phyloP scores from a whole-genome alignment of 2,797 vertebrate genomes.

The Pagetopsis macropterus region DNA sequence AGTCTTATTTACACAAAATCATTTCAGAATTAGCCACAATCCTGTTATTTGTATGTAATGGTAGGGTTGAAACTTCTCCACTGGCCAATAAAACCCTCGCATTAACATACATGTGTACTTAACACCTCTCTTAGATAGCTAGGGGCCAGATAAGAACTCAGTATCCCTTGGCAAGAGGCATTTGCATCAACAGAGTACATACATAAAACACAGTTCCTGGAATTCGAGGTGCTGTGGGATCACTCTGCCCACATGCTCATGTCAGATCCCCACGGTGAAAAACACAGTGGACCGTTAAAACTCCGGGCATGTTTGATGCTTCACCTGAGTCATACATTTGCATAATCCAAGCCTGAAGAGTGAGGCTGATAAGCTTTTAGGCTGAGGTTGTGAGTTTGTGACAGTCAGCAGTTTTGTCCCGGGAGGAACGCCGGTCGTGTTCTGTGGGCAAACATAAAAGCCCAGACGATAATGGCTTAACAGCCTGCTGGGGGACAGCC shows the following conservation, averaged over 20 bases:
- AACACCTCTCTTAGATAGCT: neutral
- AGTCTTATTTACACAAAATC: neutral
- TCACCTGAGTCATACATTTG: conserved; percentile 59
- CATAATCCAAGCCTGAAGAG: conserved; percentile 65
- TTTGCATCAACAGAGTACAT: neutral
- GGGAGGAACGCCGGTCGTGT: conserved; percentile 35
- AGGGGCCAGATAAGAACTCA: neutral
- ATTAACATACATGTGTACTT: neutral
- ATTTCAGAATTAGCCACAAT: conserved; percentile 1
- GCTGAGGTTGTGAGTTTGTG: conserved; percentile 47
- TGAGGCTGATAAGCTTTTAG: conserved; percentile 61
- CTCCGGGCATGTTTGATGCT: conserved; percentile 36
- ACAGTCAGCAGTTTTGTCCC: conserved; percentile 69
- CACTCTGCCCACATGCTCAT: conserved; percentile 4
- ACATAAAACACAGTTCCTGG: neutral
- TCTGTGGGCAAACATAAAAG: conserved; percentile 67
- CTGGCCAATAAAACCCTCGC: neutral
- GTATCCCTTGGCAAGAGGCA: neutral
- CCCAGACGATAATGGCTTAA: conserved; percentile 67
- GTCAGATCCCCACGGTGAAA: conserved; percentile 1
- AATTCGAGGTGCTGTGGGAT: conserved; percentile 13
- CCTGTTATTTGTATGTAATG: neutral
- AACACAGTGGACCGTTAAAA: conserved; percentile 31
- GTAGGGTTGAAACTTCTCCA: neutral
- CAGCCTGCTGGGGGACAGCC: conserved; percentile 39